These are phyloP conservation scores for Drosophila sordidapex DNA, from an alignment of 2,888 invertebrate genomes.

Conservation along the genomic window DNA sequence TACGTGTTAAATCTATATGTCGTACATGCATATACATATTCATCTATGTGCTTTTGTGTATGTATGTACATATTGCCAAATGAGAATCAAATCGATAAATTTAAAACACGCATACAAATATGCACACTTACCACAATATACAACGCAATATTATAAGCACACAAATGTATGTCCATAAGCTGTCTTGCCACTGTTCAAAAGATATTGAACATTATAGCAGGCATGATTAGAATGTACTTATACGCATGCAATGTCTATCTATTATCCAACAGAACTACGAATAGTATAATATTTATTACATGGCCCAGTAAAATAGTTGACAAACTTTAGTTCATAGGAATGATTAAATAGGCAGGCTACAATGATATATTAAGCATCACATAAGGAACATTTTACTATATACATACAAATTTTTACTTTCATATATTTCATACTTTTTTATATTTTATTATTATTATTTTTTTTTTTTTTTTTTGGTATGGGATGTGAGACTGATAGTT, in stretches of 20 bases:
- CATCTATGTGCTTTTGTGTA: conserved; percentile 1
- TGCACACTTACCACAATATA: conserved; percentile 13
- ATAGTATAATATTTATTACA: background rate
- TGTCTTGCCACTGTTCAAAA: conserved; percentile 17
- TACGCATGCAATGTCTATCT: conserved; percentile 5
- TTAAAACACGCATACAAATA: conserved; percentile 12
- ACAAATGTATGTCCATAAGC: conserved; percentile 16
- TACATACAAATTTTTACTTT: conserved; percentile 52
- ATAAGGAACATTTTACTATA: conserved; percentile 41
- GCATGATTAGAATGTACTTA: conserved; percentile 10
- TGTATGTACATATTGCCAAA: conserved; percentile 25
- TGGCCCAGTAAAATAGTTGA: conserved; percentile 1
- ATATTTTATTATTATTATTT: background rate
- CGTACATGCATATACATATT: conserved; percentile 34
- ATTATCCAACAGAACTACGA: conserved; percentile 1
- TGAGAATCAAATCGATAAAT: conserved; percentile 16
- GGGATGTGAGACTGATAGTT: conserved; percentile 83
- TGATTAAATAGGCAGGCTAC: background rate
- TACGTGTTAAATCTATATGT: conserved; percentile 38
- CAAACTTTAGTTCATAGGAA: conserved; percentile 1
- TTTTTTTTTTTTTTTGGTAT: conserved; percentile 64
- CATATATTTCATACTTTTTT: conserved; percentile 44
- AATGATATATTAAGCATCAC: conserved; percentile 12
- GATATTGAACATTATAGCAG: conserved; percentile 1
- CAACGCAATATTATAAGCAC: conserved; percentile 12